Conservation (phyloP, 2,888 invertebrate genomes). For the Pelosia muscerda region DNA sequence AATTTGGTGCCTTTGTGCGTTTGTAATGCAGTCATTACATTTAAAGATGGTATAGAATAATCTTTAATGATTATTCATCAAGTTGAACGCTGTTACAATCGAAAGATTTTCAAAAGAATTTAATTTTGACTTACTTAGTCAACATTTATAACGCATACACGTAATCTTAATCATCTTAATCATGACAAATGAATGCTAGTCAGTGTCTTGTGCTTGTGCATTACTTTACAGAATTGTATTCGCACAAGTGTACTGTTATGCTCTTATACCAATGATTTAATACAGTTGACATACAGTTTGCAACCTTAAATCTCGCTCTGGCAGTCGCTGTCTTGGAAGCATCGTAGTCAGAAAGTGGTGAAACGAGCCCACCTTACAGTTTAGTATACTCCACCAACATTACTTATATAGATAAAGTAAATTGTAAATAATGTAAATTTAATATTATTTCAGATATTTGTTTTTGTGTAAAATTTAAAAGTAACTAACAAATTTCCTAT, state of each 20-base stretch:
- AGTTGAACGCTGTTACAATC: too few relatives aligned
- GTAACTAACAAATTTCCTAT: background rate
- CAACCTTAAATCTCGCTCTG: background rate
- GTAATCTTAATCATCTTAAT: too few relatives aligned
- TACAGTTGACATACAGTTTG: background rate
- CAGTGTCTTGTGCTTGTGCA: background rate
- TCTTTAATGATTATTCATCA: too few relatives aligned
- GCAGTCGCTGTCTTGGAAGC: background rate
- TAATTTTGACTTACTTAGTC: too few relatives aligned
- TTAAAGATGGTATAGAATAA: background rate
- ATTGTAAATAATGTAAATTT: conserved; percentile 19
- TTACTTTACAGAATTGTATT: background rate
- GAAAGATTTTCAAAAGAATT: too few relatives aligned
- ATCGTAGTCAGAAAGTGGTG: conserved; percentile 1
- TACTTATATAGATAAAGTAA: conserved; percentile 27
- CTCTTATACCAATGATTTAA: background rate
- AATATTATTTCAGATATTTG: conserved; percentile 1
- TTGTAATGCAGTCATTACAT: background rate
- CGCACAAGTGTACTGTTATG: too few relatives aligned
- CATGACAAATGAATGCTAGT: background rate
- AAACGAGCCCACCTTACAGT: background rate
- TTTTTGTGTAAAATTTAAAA: background rate
- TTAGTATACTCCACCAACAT: conserved; percentile 28
- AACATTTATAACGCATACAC: too few relatives aligned
- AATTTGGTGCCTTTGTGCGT: too few relatives aligned